Conservation (phyloP, 2,888 invertebrate genomes). For the Microdon myrmicae region DNA sequence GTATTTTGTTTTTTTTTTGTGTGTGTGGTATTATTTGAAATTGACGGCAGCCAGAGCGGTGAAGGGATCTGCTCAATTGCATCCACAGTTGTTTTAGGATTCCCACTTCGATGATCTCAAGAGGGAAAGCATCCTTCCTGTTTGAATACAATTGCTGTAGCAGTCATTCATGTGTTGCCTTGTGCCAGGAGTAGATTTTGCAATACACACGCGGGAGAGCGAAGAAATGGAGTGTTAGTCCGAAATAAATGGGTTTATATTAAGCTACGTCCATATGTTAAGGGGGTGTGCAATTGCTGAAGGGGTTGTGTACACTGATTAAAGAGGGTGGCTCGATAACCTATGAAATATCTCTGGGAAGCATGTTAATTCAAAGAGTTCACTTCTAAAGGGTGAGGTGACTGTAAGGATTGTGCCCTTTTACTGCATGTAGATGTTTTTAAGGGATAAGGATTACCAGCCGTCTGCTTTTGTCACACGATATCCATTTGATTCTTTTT, state of each 20-base stretch:
- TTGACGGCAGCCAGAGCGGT: slow-evolving; percentile 15
- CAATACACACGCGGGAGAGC: slow-evolving; percentile 10
- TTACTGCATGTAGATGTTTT: slow-evolving; percentile 13
- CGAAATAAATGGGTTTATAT: slow-evolving; percentile 62
- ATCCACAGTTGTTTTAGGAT: slow-evolving; percentile 48
- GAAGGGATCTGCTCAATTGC: slow-evolving; percentile 32
- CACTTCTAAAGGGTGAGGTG: background rate
- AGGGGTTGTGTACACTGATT: slow-evolving; percentile 17
- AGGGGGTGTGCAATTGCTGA: slow-evolving; percentile 16
- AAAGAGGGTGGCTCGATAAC: slow-evolving; percentile 15
- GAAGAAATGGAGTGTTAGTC: slow-evolving; percentile 60
- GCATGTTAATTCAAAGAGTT: slow-evolving; percentile 38
- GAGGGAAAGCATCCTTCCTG: slow-evolving; percentile 25
- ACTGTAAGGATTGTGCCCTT: slow-evolving; percentile 11
- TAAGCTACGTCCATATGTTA: slow-evolving; percentile 42
- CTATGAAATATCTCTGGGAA: slow-evolving; percentile 26
- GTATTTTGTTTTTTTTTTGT: slow-evolving; percentile 9
- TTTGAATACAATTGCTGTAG: slow-evolving; percentile 15
- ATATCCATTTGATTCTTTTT: slow-evolving; percentile 15
- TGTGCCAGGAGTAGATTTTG: slow-evolving; percentile 29
- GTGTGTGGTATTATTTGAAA: slow-evolving; percentile 26
- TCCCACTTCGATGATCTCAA: slow-evolving; percentile 44
- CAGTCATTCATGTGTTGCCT: slow-evolving; percentile 17
- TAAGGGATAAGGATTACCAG: slow-evolving; percentile 34
- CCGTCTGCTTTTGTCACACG: slow-evolving; percentile 32